Conservation (phyloP, 2,888 invertebrate species). For the Cylloceria caligata region DNA sequence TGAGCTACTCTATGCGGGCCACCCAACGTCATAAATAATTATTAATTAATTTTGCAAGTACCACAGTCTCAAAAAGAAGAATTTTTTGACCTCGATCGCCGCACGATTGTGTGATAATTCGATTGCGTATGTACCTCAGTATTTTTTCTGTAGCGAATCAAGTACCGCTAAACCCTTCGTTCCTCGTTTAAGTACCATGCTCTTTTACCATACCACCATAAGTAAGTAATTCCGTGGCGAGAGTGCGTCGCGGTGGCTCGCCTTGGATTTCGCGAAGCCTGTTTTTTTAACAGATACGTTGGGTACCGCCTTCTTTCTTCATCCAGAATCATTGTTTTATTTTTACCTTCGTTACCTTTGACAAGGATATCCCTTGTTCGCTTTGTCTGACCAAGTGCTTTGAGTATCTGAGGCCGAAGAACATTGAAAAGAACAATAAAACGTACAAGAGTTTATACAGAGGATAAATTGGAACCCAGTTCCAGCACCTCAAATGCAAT, state of each 20-base stretch:
- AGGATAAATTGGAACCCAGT: constrained; percentile 26
- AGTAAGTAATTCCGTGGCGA: constrained; percentile 34
- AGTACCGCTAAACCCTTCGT: constrained; percentile 14
- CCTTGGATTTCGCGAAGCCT: constrained; percentile 58
- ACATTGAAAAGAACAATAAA: constrained; percentile 15
- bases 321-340: constrained; percentile 54
- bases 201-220: background rate
- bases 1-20: background rate
- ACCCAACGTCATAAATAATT: too few species aligned
- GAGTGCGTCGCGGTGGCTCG: constrained; percentile 49
- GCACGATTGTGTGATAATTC: background rate
- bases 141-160: background rate
- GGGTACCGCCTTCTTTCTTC: constrained; percentile 46
- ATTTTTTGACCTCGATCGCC: background rate
- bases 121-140: background rate
- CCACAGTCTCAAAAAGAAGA: too few species aligned
- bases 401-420: constrained; percentile 35
- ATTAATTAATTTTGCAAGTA: too few species aligned
- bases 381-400: constrained; percentile 16
- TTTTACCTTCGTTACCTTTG: constrained; percentile 42
- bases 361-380: constrained; percentile 44
- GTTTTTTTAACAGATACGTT: constrained; percentile 38
- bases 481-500: constrained; percentile 17
- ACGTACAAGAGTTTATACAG: constrained; percentile 7
- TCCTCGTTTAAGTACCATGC: constrained; percentile 38